Percentiles rank a stretch among this genome's conserved stretches.
These are phyloP conservation scores for Atopsyche davidsoni DNA, from an alignment of 1,140 invertebrate genomes.

Conservation along the genomic window DNA sequence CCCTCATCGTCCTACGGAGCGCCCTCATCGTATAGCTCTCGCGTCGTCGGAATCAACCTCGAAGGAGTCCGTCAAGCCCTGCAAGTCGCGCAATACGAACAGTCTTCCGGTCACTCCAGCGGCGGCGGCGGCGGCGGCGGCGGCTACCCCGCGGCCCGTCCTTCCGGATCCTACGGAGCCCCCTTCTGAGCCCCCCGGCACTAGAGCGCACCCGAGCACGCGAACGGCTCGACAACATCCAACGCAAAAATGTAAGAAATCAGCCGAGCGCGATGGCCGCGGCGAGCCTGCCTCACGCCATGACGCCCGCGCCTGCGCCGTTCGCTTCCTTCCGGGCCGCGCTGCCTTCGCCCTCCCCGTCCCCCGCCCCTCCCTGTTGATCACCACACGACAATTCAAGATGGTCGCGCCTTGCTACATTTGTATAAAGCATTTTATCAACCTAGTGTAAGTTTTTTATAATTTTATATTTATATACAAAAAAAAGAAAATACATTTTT, in stretches of 20 bases:
- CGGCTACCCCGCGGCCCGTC: constrained; percentile 45
- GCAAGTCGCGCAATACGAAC: constrained; percentile 67
- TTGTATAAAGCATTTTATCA: constrained; percentile 32
- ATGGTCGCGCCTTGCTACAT: constrained; percentile 19
- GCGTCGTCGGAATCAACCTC: constrained; percentile 67
- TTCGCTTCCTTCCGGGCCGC: background rate
- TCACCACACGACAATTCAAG: no score
- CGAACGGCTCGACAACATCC: no score
- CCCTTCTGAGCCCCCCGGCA: constrained; percentile 41
- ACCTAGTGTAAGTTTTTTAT: constrained; percentile 25
- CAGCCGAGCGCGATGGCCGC: no score
- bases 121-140: constrained; percentile 53
- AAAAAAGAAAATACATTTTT: constrained; percentile 32
- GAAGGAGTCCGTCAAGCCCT: constrained; percentile 71
- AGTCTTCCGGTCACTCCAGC: constrained; percentile 38
- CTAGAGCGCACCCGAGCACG: background rate
- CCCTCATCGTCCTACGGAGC: constrained; percentile 56
- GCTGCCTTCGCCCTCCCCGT: constrained; percentile 1
- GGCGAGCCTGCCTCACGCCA: no score
- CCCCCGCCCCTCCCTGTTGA: constrained; percentile 1
- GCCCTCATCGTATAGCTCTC: constrained; percentile 49
- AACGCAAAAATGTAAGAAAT: no score
- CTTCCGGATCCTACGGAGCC: constrained; percentile 56
- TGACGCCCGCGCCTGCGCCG: background rate
- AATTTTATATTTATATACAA: constrained; percentile 29